Evolutionary conservation across 2,888 invertebrate genomes (phyloP).

Genomic region (Patella ulyssiponensis): DNA sequence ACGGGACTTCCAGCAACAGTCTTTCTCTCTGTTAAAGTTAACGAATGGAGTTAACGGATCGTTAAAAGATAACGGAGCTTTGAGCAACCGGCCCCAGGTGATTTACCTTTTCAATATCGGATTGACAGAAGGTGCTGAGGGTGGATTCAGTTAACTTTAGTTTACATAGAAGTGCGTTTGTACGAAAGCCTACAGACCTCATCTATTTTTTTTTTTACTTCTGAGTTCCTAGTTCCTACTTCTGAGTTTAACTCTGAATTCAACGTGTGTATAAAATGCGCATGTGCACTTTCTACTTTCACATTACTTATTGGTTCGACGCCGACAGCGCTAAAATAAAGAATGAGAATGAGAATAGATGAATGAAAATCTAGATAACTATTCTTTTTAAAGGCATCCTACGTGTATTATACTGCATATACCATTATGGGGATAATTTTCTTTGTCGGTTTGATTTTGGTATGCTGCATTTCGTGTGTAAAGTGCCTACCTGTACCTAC

Average conservation of each 20-base stretch:
- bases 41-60: too few relatives aligned
- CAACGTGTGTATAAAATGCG: neutral
- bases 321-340: neutral
- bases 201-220: conserved; percentile 1
- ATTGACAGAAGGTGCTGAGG: neutral
- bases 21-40: too few relatives aligned
- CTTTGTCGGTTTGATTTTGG: too few relatives aligned
- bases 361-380: too few relatives aligned
- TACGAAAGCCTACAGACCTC: neutral
- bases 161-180: neutral
- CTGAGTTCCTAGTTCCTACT: neutral
- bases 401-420: too few relatives aligned
- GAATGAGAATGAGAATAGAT: neutral
- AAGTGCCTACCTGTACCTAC: too few relatives aligned
- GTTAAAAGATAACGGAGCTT: too few relatives aligned
- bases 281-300: neutral
- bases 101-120: neutral
- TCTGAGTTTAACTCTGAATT: neutral
- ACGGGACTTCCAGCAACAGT: too few relatives aligned
- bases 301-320: neutral
- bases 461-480: too few relatives aligned
- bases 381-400: too few relatives aligned
- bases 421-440: too few relatives aligned
- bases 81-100: neutral
- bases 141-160: neutral